Percentiles rank a stretch among this genome's conserved stretches.
These are phyloP conservation scores for Drosophila santomea DNA, from an alignment of 1,140 invertebrate species.

Conservation along the genomic window DNA sequence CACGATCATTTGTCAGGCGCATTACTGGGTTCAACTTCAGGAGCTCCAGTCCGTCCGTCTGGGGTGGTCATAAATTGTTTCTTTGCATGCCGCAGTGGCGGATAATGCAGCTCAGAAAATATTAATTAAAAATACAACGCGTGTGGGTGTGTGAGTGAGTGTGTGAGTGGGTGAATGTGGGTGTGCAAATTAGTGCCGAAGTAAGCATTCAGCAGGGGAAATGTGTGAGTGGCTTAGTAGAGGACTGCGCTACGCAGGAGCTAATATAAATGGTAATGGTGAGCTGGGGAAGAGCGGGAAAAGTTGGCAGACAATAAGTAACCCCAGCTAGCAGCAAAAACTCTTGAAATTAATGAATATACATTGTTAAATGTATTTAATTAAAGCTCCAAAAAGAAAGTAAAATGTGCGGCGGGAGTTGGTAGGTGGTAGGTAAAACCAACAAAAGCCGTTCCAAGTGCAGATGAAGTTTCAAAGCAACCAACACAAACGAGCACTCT, in stretches of 20 bases:
- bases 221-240: background rate
- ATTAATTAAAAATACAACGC: slow-evolving; percentile 71
- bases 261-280: slow-evolving; percentile 8
- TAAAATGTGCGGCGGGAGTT: background rate
- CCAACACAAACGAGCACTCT: background rate
- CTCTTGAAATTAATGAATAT: slow-evolving; percentile 70
- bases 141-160: background rate
- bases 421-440: background rate
- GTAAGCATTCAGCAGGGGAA: background rate
- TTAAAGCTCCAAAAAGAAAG: slow-evolving; percentile 46
- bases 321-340: slow-evolving; percentile 58
- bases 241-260: background rate
- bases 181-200: slow-evolving; percentile 12
- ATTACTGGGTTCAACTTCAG: slow-evolving; percentile 4
- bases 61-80: slow-evolving; percentile 5
- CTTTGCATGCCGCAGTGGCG: slow-evolving; percentile 9
- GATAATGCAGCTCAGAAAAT: slow-evolving; percentile 46
- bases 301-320: slow-evolving; percentile 52
- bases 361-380: slow-evolving; percentile 73
- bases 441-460: slow-evolving; percentile 10
- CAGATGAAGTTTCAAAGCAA: slow-evolving; percentile 13
- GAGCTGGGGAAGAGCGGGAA: background rate
- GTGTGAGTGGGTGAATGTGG: background rate
- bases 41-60: background rate
- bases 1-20: slow-evolving; percentile 9